Evolutionary conservation across 2,113 vertebrate genomes (phyloP).

Genomic region (Panurus biarmicus): DNA sequence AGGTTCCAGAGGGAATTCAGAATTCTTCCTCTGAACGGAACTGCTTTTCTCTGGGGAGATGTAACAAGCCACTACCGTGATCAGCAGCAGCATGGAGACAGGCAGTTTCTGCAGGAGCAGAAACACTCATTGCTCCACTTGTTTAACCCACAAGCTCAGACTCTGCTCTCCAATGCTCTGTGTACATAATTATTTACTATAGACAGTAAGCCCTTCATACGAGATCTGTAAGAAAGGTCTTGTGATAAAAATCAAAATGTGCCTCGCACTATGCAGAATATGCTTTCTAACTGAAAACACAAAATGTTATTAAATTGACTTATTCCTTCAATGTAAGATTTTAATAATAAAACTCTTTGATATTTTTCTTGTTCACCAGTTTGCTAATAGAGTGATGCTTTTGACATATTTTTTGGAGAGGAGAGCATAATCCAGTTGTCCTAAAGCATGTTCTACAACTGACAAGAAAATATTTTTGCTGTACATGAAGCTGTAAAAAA

Average conservation of each 20-base stretch:
- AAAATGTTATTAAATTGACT: not conserved
- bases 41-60: not conserved
- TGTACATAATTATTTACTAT: not conserved
- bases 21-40: not conserved
- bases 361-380: not conserved
- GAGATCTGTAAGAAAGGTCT: not conserved
- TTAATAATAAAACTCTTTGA: not conserved
- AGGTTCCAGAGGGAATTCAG: slow-evolving; percentile 25
- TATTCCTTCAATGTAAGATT: not conserved
- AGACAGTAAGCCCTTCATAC: not conserved
- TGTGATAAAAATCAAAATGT: not conserved
- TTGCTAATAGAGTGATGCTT: not conserved
- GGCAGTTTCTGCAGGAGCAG: not conserved
- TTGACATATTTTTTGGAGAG: not conserved
- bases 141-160: not conserved
- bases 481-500: not conserved
- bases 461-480: not conserved
- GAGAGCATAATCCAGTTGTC: not conserved
- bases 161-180: not conserved
- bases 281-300: not conserved
- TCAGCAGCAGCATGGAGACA: not conserved
- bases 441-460: not conserved
- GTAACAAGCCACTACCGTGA: not conserved
- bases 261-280: not conserved
- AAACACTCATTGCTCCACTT: not conserved